phyloP scores from a whole-genome alignment of 2,888 invertebrate genomes.

The Epicampocera succincta region DNA sequence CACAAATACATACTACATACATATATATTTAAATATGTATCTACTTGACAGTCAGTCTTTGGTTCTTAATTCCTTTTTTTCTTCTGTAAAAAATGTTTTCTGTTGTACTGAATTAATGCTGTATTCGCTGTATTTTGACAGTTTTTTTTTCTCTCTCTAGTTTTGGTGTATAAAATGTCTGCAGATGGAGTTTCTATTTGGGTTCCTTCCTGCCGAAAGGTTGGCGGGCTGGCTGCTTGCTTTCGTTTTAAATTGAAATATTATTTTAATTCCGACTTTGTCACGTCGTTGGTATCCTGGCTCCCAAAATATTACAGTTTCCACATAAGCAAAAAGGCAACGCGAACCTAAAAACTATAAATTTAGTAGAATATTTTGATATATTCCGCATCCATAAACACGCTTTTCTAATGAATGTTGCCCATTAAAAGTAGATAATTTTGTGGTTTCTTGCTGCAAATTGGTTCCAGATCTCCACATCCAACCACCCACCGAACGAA shows the following conservation, averaged over 20 bases:
- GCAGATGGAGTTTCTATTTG: constrained; percentile 36
- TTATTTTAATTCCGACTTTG: constrained; percentile 40
- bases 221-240: neutral
- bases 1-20: neutral
- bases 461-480: constrained; percentile 14
- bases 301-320: constrained; percentile 46
- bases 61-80: constrained; percentile 7
- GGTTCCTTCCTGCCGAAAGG: constrained; percentile 22
- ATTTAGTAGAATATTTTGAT: neutral
- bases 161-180: constrained; percentile 56
- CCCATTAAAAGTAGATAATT: constrained; percentile 51
- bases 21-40: neutral
- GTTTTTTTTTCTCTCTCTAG: constrained; percentile 52
- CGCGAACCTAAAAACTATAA: no score
- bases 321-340: neutral
- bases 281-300: constrained; percentile 42
- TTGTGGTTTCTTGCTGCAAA: constrained; percentile 30
- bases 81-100: constrained; percentile 42
- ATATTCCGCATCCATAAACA: constrained; percentile 42
- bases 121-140: constrained; percentile 78
- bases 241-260: constrained; percentile 64
- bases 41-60: constrained; percentile 30
- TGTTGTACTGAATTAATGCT: constrained; percentile 75
- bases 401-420: constrained; percentile 64
- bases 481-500: constrained; percentile 30